These are phyloP conservation scores for Parascotia fuliginaria DNA, from an alignment of 2,888 invertebrate genomes.

Conservation along the genomic window DNA sequence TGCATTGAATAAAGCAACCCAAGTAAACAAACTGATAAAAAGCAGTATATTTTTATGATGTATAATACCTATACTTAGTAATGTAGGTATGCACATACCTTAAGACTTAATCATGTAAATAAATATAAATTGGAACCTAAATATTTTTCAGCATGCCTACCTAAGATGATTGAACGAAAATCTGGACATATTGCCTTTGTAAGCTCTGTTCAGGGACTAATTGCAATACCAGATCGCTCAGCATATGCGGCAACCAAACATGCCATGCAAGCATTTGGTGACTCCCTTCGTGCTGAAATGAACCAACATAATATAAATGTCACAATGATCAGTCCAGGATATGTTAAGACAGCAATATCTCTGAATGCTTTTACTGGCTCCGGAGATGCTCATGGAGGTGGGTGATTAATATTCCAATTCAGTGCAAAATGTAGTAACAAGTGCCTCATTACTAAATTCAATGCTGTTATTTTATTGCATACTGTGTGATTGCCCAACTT, in stretches of 20 bases:
- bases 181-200: conserved; percentile 94
- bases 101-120: too few relatives aligned
- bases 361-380: conserved; percentile 94
- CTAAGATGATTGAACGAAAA: conserved; percentile 91
- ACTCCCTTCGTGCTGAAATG: conserved; percentile 95
- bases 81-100: too few relatives aligned
- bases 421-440: too few relatives aligned
- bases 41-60: too few relatives aligned
- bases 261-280: conserved; percentile 97
- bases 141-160: conserved; percentile 89
- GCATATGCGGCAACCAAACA: conserved; percentile 97
- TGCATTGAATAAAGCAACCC: too few relatives aligned
- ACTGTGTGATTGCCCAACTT: too few relatives aligned
- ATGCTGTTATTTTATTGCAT: not conserved
- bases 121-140: too few relatives aligned
- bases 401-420: conserved; percentile 34
- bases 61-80: too few relatives aligned
- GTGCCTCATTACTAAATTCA: too few relatives aligned
- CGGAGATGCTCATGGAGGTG: conserved; percentile 92
- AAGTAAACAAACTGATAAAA: too few relatives aligned
- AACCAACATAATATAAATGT: conserved; percentile 91
- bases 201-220: conserved; percentile 96
- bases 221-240: conserved; percentile 95
- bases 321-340: conserved; percentile 95
- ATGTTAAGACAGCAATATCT: conserved; percentile 96